Evolutionary conservation across 2,113 vertebrate genomes (phyloP), one percentile per base, ranked within the genome.

Genomic region (Esox niger): DNA sequence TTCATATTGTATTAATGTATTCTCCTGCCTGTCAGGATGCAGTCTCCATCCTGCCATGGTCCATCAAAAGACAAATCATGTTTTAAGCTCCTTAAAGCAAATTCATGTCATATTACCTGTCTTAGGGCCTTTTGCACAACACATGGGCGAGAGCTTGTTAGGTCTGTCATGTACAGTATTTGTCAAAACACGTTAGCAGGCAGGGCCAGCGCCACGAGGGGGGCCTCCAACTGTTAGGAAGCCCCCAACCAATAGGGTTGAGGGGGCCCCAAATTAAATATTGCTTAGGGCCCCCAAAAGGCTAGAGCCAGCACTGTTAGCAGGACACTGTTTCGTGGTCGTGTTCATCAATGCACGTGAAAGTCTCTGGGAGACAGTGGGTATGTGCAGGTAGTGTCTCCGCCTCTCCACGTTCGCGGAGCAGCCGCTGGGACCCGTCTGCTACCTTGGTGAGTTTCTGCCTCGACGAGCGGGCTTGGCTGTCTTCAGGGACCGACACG

Each of bases 331-430:
- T 11, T 46, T 10, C 17, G 43, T 46, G 43, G 11, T 2, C 17
- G 43, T 49, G 20, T 1, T 6, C n/a, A 1, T 49, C 17, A 5
- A 20, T 49, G 17, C n/a, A 2, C 7, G 1, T 49, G 43, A 17
- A 20, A n/a, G 46, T 49, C 17, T 52, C 17, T 52, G 35, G 35
- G 13, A 43, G 35, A 43, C 11, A 2, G 13, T 17, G 13, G 2
- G 35, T 43, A 43, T 43, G 38, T 43, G 38, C 17, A 15, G 17
- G 77, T 69, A 85, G 79, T 80, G 85, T n/a, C n/a, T n/a, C n/a
- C n/a, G n/a, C n/a, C n/a, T 87, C 79, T 82, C 84, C 84, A 87
- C 86, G 84, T 86, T 79, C 85, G 84, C 83, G 69, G 58, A 64
- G 87, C 78, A 86, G 84, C 83, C 71, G 81, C 76, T 75, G 85